Conservation (phyloP, 2,113 vertebrate species). For the Elephantulus edwardii region DNA sequence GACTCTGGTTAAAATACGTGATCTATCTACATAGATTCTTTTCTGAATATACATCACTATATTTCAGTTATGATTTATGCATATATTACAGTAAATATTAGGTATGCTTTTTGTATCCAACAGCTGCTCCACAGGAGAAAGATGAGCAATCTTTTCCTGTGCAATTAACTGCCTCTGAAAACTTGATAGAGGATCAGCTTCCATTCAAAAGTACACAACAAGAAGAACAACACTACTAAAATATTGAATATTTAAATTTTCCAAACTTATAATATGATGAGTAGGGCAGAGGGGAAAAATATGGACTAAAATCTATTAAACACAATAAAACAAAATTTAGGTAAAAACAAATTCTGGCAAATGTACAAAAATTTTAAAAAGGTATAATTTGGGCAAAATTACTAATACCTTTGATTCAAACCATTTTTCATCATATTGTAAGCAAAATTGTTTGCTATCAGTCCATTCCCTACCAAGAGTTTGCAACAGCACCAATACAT, state of each 20-base stretch:
- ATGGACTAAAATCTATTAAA: neutral
- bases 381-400: neutral
- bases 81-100: neutral
- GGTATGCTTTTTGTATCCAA: too few species aligned
- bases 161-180: too few species aligned
- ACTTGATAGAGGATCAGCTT: too few species aligned
- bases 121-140: too few species aligned
- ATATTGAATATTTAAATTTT: neutral
- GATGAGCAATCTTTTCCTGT: too few species aligned
- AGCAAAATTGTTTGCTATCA: neutral
- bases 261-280: neutral
- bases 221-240: too few species aligned
- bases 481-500: neutral
- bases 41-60: neutral
- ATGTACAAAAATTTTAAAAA: neutral
- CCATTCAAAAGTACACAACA: too few species aligned
- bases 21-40: neutral
- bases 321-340: neutral
- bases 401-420: neutral
- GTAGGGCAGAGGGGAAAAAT: neutral
- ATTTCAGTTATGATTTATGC: neutral
- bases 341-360: neutral
- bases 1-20: neutral
- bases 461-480: neutral
- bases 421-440: neutral